A percentile compares a stretch with the other conserved stretches of the same genome.
These are phyloP conservation scores for Drosophila maculinotata DNA, from an alignment of 2,888 invertebrate species.

Conservation along the genomic window DNA sequence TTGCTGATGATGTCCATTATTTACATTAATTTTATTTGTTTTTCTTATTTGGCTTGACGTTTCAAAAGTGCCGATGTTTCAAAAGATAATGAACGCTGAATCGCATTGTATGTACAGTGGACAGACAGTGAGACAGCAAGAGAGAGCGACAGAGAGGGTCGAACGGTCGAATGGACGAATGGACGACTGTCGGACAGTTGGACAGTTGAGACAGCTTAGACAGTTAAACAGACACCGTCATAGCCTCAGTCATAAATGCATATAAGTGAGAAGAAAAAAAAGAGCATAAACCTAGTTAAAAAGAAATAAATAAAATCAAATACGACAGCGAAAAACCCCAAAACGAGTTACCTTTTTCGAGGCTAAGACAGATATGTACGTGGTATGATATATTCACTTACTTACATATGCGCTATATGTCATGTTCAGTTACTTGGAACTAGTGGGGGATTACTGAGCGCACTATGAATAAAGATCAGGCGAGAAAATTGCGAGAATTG, in stretches of 20 bases:
- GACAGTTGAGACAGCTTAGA: constrained; percentile 42
- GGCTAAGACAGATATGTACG: constrained; percentile 66
- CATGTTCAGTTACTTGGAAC: constrained; percentile 20
- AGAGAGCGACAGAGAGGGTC: constrained; percentile 15
- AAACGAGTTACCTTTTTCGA: constrained; percentile 69
- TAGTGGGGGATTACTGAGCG: constrained; percentile 9
- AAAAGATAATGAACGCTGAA: constrained; percentile 77
- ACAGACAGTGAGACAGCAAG: constrained; percentile 15
- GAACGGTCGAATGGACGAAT: constrained; percentile 10
- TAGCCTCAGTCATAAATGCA: constrained; percentile 64
- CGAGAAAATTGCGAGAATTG: too few species aligned
- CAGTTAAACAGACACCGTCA: constrained; percentile 40
- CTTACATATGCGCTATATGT: constrained; percentile 24
- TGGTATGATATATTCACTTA: constrained; percentile 27
- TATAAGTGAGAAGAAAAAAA: constrained; percentile 56
- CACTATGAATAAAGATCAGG: constrained; percentile 7
- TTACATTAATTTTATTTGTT: constrained; percentile 77
- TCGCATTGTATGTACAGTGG: constrained; percentile 53
- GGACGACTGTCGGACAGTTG: constrained; percentile 27
- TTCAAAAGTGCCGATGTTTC: constrained; percentile 81
- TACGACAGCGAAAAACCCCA: constrained; percentile 45
- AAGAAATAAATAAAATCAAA: constrained; percentile 37
- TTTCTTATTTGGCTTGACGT: constrained; percentile 79
- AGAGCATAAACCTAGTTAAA: constrained; percentile 49
- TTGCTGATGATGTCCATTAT: constrained; percentile 80